Base-by-base conservation (phyloP, 1,140 invertebrate species). In the Reticulitermes speratus region DNA sequence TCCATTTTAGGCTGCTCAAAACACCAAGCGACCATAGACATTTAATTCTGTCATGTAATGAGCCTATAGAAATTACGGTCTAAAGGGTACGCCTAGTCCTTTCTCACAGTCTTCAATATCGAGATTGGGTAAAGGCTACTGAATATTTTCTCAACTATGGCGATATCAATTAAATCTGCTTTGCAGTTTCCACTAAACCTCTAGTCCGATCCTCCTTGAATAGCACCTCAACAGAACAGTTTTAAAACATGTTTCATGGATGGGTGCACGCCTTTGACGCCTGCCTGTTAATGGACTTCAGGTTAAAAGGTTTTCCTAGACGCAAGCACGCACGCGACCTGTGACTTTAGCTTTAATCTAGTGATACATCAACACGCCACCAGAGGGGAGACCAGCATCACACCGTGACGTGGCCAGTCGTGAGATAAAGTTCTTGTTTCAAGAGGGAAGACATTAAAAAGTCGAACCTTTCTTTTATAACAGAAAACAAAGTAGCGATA, bases 401-500 rank as follows among this genome's bases (percentile, higher is more conserved):
- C n/a, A 75, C 65, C 65, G n/a, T 75, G 65, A 75, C 65, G 65
- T 75, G 65, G 65, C 25, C 25, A 75, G 65, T 16, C 65, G 65
- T n/a, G n/a, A 75, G 65, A 75, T 75, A 75, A 75, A 75, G 65
- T 75, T 75, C n/a, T 75, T 75, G 65, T 75, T 75, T n/a, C 65
- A 75, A 75, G 25, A 14, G 25, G n/a, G 65, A 75, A n/a, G 65
- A 75, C 65, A 75, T 75, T 75, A 75, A 75, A 75, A 75, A 75
- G 65, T 75, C 65, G 65, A 75, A 75, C 1, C n/a, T 3, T 75
- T 75, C 65, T 75, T 75, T 75, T 30, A 75, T 75, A 75, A 75
- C n/a, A 75, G 65, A 75, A 75, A 75, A 69, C 65, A 69, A 75
- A 30, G n/a, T n/a, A 75, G 65, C 65, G 65, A 75, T 75, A 75